These are phyloP conservation scores for Cebus imitator DNA, from an alignment of 2,113 vertebrate species.

Conservation along the genomic window DNA sequence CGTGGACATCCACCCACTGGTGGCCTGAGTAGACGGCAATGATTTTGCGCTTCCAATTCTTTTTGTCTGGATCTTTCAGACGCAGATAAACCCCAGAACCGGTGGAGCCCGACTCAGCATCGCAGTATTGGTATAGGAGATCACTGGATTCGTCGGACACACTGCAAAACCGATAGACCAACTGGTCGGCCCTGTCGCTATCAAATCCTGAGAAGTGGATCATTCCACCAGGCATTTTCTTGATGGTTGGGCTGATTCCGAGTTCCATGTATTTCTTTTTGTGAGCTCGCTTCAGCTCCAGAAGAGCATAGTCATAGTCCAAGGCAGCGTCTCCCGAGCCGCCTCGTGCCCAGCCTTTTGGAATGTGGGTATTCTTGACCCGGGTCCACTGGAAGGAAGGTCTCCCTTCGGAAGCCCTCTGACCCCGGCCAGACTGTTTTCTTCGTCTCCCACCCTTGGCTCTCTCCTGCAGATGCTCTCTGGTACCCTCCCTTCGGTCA, in stretches of 20 bases:
- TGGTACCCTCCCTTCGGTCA: slow-evolving; percentile 79
- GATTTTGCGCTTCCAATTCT: slow-evolving; percentile 95
- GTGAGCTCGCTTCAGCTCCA: slow-evolving; percentile 93
- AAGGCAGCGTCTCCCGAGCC: slow-evolving; percentile 85
- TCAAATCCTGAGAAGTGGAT: slow-evolving; percentile 99
- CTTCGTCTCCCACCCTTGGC: slow-evolving; percentile 75
- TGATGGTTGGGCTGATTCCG: slow-evolving; percentile 90
- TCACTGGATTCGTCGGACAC: slow-evolving; percentile 95
- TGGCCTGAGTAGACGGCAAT: slow-evolving; percentile 95
- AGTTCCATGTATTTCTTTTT: slow-evolving; percentile 94
- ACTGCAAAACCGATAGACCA: slow-evolving; percentile 97
- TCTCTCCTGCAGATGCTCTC: slow-evolving; percentile 80
- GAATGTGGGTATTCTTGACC: slow-evolving; percentile 94
- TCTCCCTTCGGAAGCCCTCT: slow-evolving; percentile 73
- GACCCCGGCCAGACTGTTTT: slow-evolving; percentile 76
- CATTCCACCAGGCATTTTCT: slow-evolving; percentile 91
- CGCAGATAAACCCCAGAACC: slow-evolving; percentile 97
- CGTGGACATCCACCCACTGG: slow-evolving; percentile 94
- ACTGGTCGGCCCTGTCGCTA: slow-evolving; percentile 90
- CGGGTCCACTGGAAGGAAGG: slow-evolving; percentile 96
- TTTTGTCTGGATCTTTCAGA: slow-evolving; percentile 92
- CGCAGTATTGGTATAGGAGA: slow-evolving; percentile 95
- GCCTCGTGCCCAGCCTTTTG: slow-evolving; percentile 94
- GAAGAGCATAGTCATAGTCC: slow-evolving; percentile 95
- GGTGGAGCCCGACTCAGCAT: slow-evolving; percentile 94